A percentile compares a stretch with the other conserved stretches of the same genome.
phyloP scores from a whole-genome alignment of 2,797 vertebrate genomes.

The Hipposideros larvatus region DNA sequence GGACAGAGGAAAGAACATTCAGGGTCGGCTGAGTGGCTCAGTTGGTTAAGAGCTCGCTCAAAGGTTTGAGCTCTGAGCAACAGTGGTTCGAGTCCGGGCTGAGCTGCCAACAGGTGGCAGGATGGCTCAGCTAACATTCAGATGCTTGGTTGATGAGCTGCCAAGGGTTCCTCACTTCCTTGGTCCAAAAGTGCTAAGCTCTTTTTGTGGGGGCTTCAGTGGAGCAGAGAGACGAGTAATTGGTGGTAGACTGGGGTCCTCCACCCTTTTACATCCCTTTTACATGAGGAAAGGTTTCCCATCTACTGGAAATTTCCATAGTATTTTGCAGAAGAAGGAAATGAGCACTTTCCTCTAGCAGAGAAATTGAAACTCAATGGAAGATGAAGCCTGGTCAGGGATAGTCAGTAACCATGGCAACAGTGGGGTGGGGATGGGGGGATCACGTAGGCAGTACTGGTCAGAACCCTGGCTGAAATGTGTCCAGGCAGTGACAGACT shows the following conservation, averaged over 20 bases:
- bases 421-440: neutral
- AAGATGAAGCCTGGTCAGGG: neutral
- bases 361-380: neutral
- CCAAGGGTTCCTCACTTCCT: neutral
- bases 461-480: neutral
- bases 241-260: neutral
- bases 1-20: neutral
- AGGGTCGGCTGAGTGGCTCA: neutral
- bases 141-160: neutral
- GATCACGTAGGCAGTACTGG: neutral
- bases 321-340: neutral
- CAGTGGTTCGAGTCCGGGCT: too few relatives aligned
- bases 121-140: too few relatives aligned
- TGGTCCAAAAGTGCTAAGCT: neutral
- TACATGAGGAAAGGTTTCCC: neutral
- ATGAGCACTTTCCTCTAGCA: neutral
- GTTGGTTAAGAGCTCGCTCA: too few relatives aligned
- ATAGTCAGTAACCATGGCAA: neutral
- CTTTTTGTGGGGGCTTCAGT: neutral
- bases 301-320: neutral
- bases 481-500: neutral
- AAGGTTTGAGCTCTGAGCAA: too few relatives aligned
- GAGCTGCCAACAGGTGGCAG: too few relatives aligned
- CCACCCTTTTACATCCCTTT: neutral
- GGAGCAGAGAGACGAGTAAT: neutral